Base-by-base conservation (phyloP, 64 coral and sea anemone species). In the Dendrophyllia cribrosa region DNA sequence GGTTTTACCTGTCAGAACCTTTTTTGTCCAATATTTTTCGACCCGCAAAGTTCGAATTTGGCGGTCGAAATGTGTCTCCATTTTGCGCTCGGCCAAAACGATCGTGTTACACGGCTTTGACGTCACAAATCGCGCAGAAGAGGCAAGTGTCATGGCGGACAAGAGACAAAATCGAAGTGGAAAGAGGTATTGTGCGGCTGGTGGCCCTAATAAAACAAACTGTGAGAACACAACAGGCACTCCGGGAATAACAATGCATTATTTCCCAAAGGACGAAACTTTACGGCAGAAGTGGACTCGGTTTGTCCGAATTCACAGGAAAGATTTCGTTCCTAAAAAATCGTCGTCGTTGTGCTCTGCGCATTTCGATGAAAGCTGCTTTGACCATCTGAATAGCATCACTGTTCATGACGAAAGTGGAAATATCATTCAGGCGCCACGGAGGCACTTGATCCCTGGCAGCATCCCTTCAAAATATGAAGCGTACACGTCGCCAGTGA, bases 11-110 rank as follows among this genome's bases (percentile, higher is more conserved):
- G 21, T 53, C 51, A 53, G 21, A 68, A 68, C 8, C 1, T 22
- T 9, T 20, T 20, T 20, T 9, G 22, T 4, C 4, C 21, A 21
- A 7, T 25, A 9, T 68, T 68, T 68, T 68, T 22, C 19, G 22
- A 20, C 21, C 5, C 8, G 6, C 0, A 68, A 68, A 8, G 9
- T 24, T 3, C n/a, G 20, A 4, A 6, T 3, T 22, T 24, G 19
- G 19, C 66, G 19, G 17, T 68, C n/a, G 21, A 88, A 88, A 76
- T 75, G 55, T 88, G 86, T 74, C 69, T 58, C 86, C 64, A 22
- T 75, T 58, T 58, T 76, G n/a, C 80, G 90, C 90, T 53, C 72
- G 69, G 81, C 82, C 82, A 92, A 92, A 92, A 74, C 19, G 43
- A 49, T 77, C 90, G 86, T 59, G 53, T 92, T 58, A 86, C 52